Evolutionary conservation across 2,888 invertebrate genomes (phyloP).

Genomic region (Papilio protenor): DNA sequence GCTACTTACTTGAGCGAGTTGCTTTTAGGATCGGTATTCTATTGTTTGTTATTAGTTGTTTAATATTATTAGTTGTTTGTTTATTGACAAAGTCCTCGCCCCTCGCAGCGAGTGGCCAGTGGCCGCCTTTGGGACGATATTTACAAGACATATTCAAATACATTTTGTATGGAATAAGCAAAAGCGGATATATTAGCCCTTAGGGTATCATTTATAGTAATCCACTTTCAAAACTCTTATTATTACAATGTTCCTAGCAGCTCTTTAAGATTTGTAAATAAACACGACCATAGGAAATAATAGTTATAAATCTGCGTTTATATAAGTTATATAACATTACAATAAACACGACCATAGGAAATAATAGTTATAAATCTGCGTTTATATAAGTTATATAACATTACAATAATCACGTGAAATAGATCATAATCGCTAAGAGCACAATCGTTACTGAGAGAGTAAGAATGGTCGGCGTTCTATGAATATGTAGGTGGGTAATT

Average conservation of each 20-base stretch:
- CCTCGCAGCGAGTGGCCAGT: neutral
- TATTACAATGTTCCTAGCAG: too few relatives aligned
- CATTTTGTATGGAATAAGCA: neutral
- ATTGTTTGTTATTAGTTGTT: constrained; percentile 37
- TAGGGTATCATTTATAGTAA: neutral
- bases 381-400: neutral
- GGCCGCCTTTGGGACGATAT: neutral
- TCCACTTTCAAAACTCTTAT: neutral
- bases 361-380: neutral
- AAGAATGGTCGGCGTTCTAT: constrained; percentile 1
- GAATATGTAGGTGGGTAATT: constrained; percentile 19
- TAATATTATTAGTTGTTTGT: constrained; percentile 31
- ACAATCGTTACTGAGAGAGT: neutral
- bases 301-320: neutral
- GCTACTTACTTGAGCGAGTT: neutral
- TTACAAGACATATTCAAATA: neutral
- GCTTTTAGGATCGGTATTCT: neutral
- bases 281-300: too few relatives aligned
- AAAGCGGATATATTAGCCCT: neutral
- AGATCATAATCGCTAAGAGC: neutral
- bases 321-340: neutral
- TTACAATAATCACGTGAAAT: neutral
- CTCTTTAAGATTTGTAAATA: too few relatives aligned
- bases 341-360: too few relatives aligned
- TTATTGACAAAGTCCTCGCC: constrained; percentile 18